A percentile compares a stretch with the other conserved stretches of the same genome.
These are phyloP conservation scores for Conopomorpha cramerella DNA, from an alignment of 1,140 invertebrate genomes.

Conservation along the genomic window DNA sequence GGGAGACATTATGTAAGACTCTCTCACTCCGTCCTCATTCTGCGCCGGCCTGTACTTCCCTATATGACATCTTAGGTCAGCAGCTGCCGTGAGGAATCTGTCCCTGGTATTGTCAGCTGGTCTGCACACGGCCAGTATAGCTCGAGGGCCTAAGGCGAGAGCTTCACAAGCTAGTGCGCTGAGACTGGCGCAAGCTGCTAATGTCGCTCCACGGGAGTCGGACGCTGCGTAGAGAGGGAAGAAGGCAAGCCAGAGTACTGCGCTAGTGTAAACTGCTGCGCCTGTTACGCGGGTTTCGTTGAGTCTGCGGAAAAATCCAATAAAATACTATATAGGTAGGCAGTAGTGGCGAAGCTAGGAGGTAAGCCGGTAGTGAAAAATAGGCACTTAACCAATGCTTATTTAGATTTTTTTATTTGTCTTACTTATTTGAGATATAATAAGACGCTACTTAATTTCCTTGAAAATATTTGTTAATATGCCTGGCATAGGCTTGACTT, in stretches of 20 bases:
- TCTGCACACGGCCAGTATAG: constrained; percentile 77
- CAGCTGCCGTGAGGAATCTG: constrained; percentile 80
- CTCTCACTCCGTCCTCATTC: too few species aligned
- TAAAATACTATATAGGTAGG: too few species aligned
- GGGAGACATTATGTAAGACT: too few species aligned
- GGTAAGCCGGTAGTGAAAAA: too few species aligned
- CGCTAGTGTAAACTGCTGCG: constrained; percentile 87
- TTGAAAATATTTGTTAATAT: too few species aligned
- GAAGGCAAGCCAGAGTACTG: constrained; percentile 89
- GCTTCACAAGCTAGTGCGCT: constrained; percentile 67
- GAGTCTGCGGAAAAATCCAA: too few species aligned
- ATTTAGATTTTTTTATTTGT: too few species aligned
- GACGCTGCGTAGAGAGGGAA: constrained; percentile 84
- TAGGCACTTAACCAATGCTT: too few species aligned
- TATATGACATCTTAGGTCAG: constrained; percentile 84
- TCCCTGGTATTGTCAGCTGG: constrained; percentile 81
- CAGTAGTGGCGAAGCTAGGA: too few species aligned
- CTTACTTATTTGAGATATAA: too few species aligned
- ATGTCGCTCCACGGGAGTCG: constrained; percentile 69
- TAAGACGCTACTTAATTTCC: too few species aligned
- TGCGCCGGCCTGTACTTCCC: constrained; percentile 38
- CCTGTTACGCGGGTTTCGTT: constrained; percentile 86
- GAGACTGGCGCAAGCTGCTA: constrained; percentile 73
- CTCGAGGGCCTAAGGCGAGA: constrained; percentile 78
- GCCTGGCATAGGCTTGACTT: too few species aligned